phyloP scores from a whole-genome alignment of 2,113 vertebrate species.

The Haemorhous mexicanus region DNA sequence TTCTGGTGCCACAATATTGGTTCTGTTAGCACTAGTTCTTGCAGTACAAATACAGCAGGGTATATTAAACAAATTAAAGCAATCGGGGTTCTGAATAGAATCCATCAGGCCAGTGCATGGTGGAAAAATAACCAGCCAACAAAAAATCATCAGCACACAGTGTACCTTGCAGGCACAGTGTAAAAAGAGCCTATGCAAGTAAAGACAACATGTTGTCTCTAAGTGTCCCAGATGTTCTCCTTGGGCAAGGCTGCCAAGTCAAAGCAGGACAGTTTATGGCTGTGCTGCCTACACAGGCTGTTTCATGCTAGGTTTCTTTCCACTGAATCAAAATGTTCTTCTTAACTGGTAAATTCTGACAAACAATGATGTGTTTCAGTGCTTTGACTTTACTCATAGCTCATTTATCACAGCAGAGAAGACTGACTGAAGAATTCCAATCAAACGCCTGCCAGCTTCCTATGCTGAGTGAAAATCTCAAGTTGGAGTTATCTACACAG shows the following conservation, averaged over 20 bases:
- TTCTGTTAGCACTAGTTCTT: neutral
- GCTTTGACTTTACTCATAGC: neutral
- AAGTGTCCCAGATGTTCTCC: neutral
- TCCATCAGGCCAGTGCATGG: neutral
- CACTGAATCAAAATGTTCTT: slow-evolving; percentile 13
- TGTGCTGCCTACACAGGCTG: neutral
- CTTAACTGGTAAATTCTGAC: neutral
- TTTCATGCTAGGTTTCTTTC: neutral
- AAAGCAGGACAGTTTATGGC: neutral
- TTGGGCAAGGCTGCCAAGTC: neutral
- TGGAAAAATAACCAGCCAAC: neutral
- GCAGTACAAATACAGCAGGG: neutral
- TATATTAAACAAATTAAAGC: neutral
- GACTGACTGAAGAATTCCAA: neutral
- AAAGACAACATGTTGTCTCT: neutral
- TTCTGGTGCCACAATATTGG: neutral
- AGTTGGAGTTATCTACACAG: slow-evolving; percentile 14
- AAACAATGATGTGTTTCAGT: neutral
- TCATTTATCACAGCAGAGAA: slow-evolving; percentile 13
- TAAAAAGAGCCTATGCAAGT: neutral
- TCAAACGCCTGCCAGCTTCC: neutral
- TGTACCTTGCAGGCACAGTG: neutral
- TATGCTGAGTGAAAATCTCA: neutral
- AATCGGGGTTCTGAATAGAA: neutral
- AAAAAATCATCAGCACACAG: neutral